These are phyloP conservation scores for Dusona sp. DNA, from an alignment of 2,888 invertebrate species.

Conservation along the genomic window DNA sequence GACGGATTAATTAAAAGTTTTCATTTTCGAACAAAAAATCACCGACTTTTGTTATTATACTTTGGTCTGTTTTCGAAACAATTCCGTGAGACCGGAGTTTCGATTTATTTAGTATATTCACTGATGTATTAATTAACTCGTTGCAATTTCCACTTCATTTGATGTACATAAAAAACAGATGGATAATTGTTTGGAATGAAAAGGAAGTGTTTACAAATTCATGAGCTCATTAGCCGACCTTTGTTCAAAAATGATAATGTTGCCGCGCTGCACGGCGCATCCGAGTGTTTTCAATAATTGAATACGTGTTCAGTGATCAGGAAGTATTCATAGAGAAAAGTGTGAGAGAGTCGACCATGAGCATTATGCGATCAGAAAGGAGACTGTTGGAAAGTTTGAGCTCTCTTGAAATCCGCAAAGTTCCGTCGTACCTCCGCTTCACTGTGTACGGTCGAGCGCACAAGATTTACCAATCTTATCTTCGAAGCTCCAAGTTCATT, in stretches of 20 bases:
- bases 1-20: not conserved
- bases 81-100: not conserved
- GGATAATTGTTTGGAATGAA: not conserved
- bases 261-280: not conserved
- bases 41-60: not conserved
- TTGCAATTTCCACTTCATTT: not conserved
- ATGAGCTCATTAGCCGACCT: slow-evolving; percentile 1
- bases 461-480: slow-evolving; percentile 72
- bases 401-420: slow-evolving; percentile 59
- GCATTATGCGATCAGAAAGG: slow-evolving; percentile 30
- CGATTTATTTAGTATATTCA: too few species aligned
- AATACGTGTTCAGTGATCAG: slow-evolving; percentile 62
- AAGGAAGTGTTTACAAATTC: not conserved
- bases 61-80: not conserved
- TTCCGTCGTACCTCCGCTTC: slow-evolving; percentile 52
- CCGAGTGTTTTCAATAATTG: slow-evolving; percentile 55
- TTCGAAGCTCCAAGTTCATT: slow-evolving; percentile 75
- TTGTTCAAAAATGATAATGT: not conserved
- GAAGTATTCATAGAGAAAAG: slow-evolving; percentile 33
- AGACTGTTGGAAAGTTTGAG: slow-evolving; percentile 51
- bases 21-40: not conserved
- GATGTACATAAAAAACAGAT: not conserved
- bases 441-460: slow-evolving; percentile 54
- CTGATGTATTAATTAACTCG: not conserved
- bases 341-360: slow-evolving; percentile 25